Base-by-base conservation (phyloP, 1,140 invertebrate genomes). In the Drosophila suzukii region DNA sequence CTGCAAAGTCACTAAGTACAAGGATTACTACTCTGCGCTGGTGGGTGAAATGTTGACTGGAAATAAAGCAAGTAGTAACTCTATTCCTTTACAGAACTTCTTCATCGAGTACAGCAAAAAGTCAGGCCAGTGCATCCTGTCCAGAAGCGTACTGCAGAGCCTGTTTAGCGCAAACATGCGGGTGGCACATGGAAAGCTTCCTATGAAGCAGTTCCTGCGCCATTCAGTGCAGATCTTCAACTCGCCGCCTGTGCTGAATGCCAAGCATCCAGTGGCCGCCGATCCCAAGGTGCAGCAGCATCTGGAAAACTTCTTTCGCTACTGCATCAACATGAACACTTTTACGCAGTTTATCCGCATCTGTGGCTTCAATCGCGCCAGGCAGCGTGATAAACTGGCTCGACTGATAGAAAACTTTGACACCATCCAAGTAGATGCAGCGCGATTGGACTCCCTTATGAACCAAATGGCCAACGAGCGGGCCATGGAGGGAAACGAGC, bases 321-420 rank as follows among this genome's bases (percentile, higher is more conserved):
- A 97, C 70, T 98, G 97, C 90, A 78, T 80, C 44, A 92, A 79
- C 59, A 95, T 97, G n/a, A 94, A 96, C 20, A 96, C 98, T 8
- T 97, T 99, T 90, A 96, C 95, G 12, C 96, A 95, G 68, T 93
- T 99, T 27, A 93, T 99, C n/a, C 96, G 98, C 89, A 95, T 98
- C 43, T 98, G 96, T 89, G 98, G 98, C 4, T 98, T 99, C 91
- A 99, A 99, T 93, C 93, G 98, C 71, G 98, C 98, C 3, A 93
- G 98, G 34, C 98, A 99, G 92, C 94, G 98, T 57, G 98, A 99
- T 91, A 98, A 98, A 93, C 93, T 99, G 62, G 97, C 97, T 11
- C 95, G 97, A 81, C 93, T 99, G 36, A 93, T 99, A 13, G 98
- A 99, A 75, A 93, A 94, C 47, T 97, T 99, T 90, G 96, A 97